These are phyloP conservation scores for Drosophila ficusphila DNA, from an alignment of 1,140 invertebrate genomes.

Conservation along the genomic window DNA sequence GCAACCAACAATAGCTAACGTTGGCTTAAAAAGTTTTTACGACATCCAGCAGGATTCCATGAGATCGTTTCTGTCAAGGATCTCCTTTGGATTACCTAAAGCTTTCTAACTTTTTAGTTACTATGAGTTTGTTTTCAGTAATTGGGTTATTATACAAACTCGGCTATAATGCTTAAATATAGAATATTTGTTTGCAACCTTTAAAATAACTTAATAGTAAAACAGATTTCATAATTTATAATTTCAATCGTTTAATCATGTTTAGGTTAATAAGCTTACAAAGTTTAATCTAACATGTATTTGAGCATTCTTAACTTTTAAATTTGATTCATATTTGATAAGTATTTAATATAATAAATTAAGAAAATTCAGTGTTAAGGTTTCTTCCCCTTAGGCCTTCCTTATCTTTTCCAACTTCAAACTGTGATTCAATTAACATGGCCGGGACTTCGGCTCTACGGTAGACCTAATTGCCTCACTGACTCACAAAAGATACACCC, in stretches of 20 bases:
- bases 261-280: no score
- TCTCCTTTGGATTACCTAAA: not conserved
- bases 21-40: constrained; percentile 10
- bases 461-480: constrained; percentile 61
- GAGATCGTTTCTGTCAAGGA: constrained; percentile 3
- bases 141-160: no score
- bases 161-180: no score
- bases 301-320: no score
- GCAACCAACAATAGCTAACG: constrained; percentile 50
- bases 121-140: not conserved
- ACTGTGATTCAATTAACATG: constrained; percentile 50
- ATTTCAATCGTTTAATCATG: no score
- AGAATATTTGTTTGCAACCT: no score
- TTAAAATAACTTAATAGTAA: no score
- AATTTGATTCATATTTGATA: not conserved
- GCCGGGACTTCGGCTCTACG: constrained; percentile 21
- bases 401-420: not conserved
- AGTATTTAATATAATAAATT: not conserved
- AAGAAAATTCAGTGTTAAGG: not conserved
- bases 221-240: no score
- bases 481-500: constrained; percentile 56
- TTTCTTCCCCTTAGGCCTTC: not conserved
- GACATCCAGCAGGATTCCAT: not conserved
- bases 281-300: no score
- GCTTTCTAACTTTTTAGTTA: not conserved